These are phyloP conservation scores for Peromyscus eremicus DNA, from an alignment of 2,797 vertebrate species.

Conservation along the genomic window DNA sequence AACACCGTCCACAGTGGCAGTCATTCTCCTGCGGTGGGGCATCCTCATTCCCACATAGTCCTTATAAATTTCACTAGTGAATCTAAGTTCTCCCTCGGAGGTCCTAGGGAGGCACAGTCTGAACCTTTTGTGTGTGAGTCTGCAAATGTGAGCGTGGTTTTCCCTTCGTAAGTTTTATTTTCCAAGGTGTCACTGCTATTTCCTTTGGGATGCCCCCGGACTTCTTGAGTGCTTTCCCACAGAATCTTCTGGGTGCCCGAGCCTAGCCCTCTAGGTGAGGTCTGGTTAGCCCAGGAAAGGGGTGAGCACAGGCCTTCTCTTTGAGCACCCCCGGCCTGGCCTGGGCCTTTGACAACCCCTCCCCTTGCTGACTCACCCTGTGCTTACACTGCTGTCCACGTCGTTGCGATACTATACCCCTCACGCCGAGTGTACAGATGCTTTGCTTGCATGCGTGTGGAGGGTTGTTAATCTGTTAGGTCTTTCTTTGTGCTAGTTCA, in stretches of 20 bases:
- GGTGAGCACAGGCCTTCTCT: not conserved
- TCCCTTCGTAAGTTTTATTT: not conserved
- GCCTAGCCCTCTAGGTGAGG: not conserved
- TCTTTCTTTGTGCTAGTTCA: conserved; percentile 40
- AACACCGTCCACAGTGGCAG: not conserved
- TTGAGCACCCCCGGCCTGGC: not conserved
- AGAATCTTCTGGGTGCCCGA: not conserved
- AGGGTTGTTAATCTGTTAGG: conserved; percentile 53
- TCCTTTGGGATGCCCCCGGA: not conserved
- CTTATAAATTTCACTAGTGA: not conserved
- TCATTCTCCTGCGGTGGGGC: not conserved
- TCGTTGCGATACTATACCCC: not conserved
- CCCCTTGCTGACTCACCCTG: conserved; percentile 27
- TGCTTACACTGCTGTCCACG: not conserved
- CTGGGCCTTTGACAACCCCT: not conserved
- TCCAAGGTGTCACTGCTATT: not conserved
- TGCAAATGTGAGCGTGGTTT: not conserved
- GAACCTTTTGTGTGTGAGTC: not conserved
- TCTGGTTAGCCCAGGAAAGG: not conserved
- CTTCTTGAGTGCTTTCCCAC: not conserved
- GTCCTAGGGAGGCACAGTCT: not conserved
- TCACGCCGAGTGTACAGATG: not conserved
- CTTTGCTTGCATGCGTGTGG: not conserved
- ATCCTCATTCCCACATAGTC: not conserved
- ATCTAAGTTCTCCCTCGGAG: not conserved